phyloP scores from a whole-genome alignment of 1,140 invertebrate species.

The Zaprionus vittiger region DNA sequence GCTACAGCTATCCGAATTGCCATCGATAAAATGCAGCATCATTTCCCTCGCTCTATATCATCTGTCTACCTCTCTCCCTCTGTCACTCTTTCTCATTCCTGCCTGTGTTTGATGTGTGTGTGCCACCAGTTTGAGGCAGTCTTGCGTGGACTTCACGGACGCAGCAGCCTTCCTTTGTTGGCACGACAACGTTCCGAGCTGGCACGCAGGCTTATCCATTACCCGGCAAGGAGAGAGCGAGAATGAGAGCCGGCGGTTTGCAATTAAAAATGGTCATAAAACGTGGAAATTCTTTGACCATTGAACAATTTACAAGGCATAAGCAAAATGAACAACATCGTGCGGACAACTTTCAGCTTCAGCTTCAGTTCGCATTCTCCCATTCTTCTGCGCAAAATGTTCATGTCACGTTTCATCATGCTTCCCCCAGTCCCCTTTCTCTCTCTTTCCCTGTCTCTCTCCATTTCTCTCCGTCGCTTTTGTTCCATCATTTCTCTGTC shows the following conservation, averaged over 20 bases:
- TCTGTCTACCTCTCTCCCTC: not conserved
- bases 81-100: not conserved
- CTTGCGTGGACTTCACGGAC: not conserved
- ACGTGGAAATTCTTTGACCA: slow-evolving; percentile 52
- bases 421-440: slow-evolving; percentile 3
- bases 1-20: slow-evolving; percentile 1
- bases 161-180: not conserved
- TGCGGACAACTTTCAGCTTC: slow-evolving; percentile 47
- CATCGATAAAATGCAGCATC: slow-evolving; percentile 70
- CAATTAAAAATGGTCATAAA: slow-evolving; percentile 51
- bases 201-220: slow-evolving; percentile 38
- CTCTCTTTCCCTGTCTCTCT: not conserved
- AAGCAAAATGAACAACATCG: slow-evolving; percentile 69
- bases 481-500: slow-evolving; percentile 5
- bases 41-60: slow-evolving; percentile 18
- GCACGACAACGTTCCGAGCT: not conserved
- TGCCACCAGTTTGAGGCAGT: not conserved
- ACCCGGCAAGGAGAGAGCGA: not conserved
- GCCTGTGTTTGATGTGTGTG: not conserved
- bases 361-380: not conserved
- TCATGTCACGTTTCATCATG: slow-evolving; percentile 60
- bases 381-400: slow-evolving; percentile 20
- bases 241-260: not conserved
- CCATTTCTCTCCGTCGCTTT: slow-evolving; percentile 3
- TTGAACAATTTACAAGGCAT: slow-evolving; percentile 74